Base-by-base conservation (phyloP, 2,888 invertebrate genomes). In the Acanthoscelides obtectus region DNA sequence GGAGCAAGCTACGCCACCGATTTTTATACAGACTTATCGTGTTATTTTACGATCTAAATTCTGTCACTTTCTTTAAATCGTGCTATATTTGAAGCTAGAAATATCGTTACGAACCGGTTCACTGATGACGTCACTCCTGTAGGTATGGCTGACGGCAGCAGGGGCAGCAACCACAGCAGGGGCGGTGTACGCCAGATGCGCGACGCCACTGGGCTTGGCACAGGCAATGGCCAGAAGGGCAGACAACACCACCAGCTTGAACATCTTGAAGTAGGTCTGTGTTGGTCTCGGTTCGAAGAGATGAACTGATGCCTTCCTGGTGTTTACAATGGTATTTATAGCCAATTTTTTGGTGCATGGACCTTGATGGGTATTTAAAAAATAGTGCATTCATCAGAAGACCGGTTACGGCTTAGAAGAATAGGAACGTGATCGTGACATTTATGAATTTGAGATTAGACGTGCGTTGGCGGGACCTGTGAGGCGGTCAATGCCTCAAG, bases 181-280 rank as follows among this genome's bases (percentile, higher is more conserved):
- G 17, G 70, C 71, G n/a, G 69, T 20, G 64, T 69, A 69, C 1
- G 71, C 69, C 20, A 71, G 20, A 66, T 66, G 67, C 17, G 27
- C 69, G 22, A 72, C 22, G 20, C 72, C 71, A 67, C 75, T 75
- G 73, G 72, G 85, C 80, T 76, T 86, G 80, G 89, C 75, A 66
- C 64, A 90, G 80, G 87, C 87, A 82, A 89, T 86, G 76, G 89
- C 87, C 81, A 88, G 85, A 76, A 90, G 85, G 86, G 89, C 89
- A 86, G 88, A 88, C 84, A 90, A 80, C 79, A 81, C 80, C 80
- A 81, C 80, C 79, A 81, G 79, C 76, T 66, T 66, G 76, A 80
- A 81, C 81, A 81, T 81, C 77, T 79, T 80, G 20, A 64, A 75
- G 70, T 69, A 75, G 76, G 76, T 76, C 76, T 76, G 76, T 76